phyloP scores from a whole-genome alignment of 2,888 invertebrate species.

The Brenthis ino region DNA sequence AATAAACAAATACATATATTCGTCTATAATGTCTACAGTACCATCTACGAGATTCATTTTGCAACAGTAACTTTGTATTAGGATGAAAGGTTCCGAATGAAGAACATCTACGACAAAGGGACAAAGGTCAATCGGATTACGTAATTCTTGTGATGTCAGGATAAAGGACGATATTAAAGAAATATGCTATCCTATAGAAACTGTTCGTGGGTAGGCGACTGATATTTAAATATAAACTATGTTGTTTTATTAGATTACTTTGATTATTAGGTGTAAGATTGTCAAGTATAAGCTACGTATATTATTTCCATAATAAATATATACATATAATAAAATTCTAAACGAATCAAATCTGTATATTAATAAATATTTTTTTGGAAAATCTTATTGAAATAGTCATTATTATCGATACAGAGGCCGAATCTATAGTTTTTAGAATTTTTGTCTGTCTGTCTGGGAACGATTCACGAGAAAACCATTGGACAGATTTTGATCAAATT shows the following conservation, averaged over 20 bases:
- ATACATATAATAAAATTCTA: too few relatives aligned
- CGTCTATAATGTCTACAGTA: constrained; percentile 4
- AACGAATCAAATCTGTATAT: too few relatives aligned
- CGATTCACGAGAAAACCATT: too few relatives aligned
- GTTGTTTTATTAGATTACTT: neutral
- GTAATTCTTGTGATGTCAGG: constrained; percentile 35
- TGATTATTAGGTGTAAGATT: neutral
- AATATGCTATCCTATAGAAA: constrained; percentile 29
- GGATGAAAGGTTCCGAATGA: constrained; percentile 38
- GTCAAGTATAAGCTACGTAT: too few relatives aligned
- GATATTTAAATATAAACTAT: constrained; percentile 46
- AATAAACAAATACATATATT: constrained; percentile 1
- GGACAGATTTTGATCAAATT: too few relatives aligned
- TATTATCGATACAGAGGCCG: too few relatives aligned
- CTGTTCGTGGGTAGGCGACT: constrained; percentile 32
- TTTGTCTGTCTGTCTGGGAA: too few relatives aligned
- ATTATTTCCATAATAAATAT: too few relatives aligned
- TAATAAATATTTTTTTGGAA: too few relatives aligned
- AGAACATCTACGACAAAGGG: constrained; percentile 41
- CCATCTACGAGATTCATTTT: constrained; percentile 29
- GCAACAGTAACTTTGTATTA: constrained; percentile 30
- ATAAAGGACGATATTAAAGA: constrained; percentile 36
- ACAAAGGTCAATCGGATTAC: constrained; percentile 44
- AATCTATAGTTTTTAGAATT: too few relatives aligned
- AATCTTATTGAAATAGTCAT: too few relatives aligned